Percentiles rank a stretch among this genome's conserved stretches.
Conservation (phyloP, 64 coral and sea anemone species). For the Pocillopora verrucosa region DNA sequence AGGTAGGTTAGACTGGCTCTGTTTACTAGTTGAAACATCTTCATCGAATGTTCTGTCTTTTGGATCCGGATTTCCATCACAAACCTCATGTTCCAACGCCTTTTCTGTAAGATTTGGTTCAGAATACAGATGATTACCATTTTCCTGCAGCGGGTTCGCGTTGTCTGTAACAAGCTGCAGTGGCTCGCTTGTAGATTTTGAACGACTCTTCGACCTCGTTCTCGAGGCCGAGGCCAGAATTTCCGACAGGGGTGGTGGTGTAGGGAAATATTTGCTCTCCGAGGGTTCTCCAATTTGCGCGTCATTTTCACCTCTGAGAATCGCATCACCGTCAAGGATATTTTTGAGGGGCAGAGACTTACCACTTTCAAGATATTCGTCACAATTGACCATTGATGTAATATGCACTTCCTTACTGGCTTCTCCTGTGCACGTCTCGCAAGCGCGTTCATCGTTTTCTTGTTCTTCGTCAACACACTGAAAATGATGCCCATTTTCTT, state of each 20-base stretch:
- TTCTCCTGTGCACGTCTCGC: not conserved
- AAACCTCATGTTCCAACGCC: not conserved
- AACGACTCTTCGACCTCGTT: not conserved
- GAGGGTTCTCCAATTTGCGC: not conserved
- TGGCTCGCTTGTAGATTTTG: not conserved
- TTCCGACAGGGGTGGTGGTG: conserved; percentile 18
- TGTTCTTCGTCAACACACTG: not conserved
- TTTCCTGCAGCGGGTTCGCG: not conserved
- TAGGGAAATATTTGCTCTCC: not conserved
- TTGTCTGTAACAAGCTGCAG: not conserved
- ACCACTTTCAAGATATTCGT: not conserved
- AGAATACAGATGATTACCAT: not conserved
- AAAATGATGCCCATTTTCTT: not conserved
- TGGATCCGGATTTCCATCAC: not conserved
- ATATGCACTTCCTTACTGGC: not conserved
- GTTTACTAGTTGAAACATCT: not conserved
- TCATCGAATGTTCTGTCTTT: not conserved
- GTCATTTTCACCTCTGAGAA: not conserved
- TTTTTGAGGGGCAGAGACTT: not conserved
- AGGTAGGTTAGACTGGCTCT: not conserved
- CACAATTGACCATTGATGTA: not conserved
- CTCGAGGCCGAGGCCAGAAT: conserved; percentile 21
- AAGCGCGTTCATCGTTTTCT: not conserved
- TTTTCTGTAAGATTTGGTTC: not conserved
- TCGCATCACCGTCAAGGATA: not conserved